Conservation (phyloP, 2,113 vertebrate species). For the Dunckerocampus dactyliophorus region DNA sequence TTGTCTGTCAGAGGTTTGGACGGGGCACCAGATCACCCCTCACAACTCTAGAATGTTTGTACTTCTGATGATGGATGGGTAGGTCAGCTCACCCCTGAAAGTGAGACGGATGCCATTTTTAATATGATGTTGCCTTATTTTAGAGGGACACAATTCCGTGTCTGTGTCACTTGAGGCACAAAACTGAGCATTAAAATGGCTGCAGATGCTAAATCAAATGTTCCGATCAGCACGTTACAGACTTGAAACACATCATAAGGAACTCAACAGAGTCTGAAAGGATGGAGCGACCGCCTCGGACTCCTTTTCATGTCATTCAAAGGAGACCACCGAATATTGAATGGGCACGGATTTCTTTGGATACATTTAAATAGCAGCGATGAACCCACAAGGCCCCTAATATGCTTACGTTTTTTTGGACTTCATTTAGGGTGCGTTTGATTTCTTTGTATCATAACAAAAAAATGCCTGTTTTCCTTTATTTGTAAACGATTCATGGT, state of each 20-base stretch:
- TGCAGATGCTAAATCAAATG: constrained; percentile 43
- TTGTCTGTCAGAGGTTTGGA: constrained; percentile 30
- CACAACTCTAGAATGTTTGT: constrained; percentile 32
- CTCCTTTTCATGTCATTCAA: constrained; percentile 57
- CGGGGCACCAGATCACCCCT: constrained; percentile 7
- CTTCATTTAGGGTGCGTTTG: constrained; percentile 65
- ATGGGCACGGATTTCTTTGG: constrained; percentile 48
- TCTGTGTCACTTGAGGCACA: constrained; percentile 54
- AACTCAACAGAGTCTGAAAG: constrained; percentile 52
- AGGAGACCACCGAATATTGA: constrained; percentile 47
- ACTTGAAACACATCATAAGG: constrained; percentile 54
- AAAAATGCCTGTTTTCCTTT: constrained; percentile 70
- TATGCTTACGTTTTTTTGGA: constrained; percentile 64
- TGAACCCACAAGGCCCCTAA: constrained; percentile 59
- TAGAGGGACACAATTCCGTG: constrained; percentile 54
- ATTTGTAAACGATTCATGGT: constrained; percentile 71
- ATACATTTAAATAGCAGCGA: constrained; percentile 59
- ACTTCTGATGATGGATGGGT: constrained; percentile 35
- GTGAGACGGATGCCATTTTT: constrained; percentile 67
- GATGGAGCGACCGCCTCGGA: constrained; percentile 48
- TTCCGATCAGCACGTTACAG: constrained; percentile 39
- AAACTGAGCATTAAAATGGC: constrained; percentile 29
- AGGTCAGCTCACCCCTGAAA: constrained; percentile 43
- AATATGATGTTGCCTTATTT: constrained; percentile 72
- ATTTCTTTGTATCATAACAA: constrained; percentile 67